Percentiles rank a stretch among this genome's conserved stretches.
phyloP scores from a whole-genome alignment of 2,888 invertebrate species.

The Spilarctia lutea region DNA sequence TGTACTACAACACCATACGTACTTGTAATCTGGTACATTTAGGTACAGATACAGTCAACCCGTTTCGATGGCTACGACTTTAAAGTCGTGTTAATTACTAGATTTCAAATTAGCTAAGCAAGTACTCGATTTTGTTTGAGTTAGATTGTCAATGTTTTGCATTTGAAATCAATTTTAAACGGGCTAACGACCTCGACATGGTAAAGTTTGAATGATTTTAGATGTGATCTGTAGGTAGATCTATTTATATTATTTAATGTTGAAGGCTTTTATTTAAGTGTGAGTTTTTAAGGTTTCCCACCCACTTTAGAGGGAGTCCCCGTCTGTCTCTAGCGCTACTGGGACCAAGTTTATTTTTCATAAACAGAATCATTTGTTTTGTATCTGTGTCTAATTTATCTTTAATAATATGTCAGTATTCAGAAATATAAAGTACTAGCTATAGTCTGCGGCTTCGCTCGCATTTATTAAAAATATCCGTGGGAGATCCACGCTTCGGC shows the following conservation, averaged over 20 bases:
- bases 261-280: background rate
- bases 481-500: too few species aligned
- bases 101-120: slow-evolving; percentile 1
- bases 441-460: too few species aligned
- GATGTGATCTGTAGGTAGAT: background rate
- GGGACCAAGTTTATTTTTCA: too few species aligned
- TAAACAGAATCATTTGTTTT: too few species aligned
- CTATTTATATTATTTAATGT: background rate
- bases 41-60: background rate
- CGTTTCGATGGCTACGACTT: background rate
- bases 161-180: background rate
- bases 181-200: background rate
- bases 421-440: too few species aligned
- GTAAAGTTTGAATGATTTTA: background rate
- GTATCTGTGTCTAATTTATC: background rate
- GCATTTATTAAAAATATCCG: too few species aligned
- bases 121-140: background rate
- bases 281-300: background rate
- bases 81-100: background rate
- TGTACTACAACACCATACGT: background rate
- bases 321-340: background rate
- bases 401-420: too few species aligned
- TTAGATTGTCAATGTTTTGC: background rate
- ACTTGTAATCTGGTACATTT: background rate
- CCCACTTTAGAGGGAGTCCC: background rate